Evolutionary conservation across 2,797 vertebrate genomes (phyloP), one percentile per base, ranked within the genome.

Genomic region (Pipistrellus kuhlii): DNA sequence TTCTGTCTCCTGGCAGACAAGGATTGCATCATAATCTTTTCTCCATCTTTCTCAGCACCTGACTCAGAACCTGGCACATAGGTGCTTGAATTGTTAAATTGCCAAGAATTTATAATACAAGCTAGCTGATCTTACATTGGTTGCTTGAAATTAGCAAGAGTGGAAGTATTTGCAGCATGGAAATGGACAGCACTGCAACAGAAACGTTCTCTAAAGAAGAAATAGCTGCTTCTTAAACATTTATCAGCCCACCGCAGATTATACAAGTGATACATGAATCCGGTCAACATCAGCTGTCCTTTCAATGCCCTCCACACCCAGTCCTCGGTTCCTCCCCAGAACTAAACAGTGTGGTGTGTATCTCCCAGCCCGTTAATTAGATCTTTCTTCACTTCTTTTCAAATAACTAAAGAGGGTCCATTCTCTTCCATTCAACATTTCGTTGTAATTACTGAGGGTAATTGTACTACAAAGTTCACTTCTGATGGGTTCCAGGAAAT

Each of bases 91-190:
- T 6, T 91, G 12, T 83, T 77, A 89, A 44, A 77, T 76, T 85
- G 91, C 48, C 41, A 89, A 85, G 75, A 89, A 57, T 77, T 7
- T 91, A 57, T 51, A 38, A 91, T 91, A 57, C 59, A 38, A 91
- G 48, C 55, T 66, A 38, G 18, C 53, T 68, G 11, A 23, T 48
- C 51, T 66, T 66, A 48, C 8, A 64, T 41, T 75, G 18, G 23
- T 82, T 86, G 32, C 81, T 91, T 92, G 20, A 82, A 91, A 71
- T 88, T 72, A 64, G 83, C 44, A 46, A 81, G 18, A 17, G 6
- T 2, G 21, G 38, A n/a, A 92, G 21, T 20, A 94, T 71, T 88
- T 81, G 35, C 3, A 44, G 27, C 25, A 51, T 25, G 13, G 80
- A 88, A 81, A 85, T 14, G 18, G 44, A 73, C 18, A 66, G 48